Evolutionary conservation across 2,888 invertebrate species (phyloP), one percentile per base, ranked within the genome.

Genomic region (Nymphalis urticae): DNA sequence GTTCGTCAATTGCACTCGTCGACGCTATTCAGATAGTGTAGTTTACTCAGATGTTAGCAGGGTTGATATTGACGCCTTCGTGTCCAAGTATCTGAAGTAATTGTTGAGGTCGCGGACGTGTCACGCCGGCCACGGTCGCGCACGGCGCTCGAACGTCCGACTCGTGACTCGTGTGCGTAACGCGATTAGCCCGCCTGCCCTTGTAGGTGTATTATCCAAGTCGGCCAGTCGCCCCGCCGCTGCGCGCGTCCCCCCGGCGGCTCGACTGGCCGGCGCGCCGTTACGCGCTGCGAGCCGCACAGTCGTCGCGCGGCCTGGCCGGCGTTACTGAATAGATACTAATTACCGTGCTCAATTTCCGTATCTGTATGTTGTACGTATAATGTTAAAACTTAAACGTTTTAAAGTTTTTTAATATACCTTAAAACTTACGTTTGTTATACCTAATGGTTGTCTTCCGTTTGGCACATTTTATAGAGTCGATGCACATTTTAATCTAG

Each of bases 381-480:
- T 88, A 89, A 88, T 87, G 86, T 91, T 88, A 83, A 87, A 84
- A 80, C 75, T 72, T 85, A 82, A 86, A 87, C 84, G 84, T 88
- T 90, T 89, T 86, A 83, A 80, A 85, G 85, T 85, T 81, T 83
- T 86, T 75, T 81, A 86, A 75, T 77, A 70, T 75, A 77, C 70
- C 71, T 56, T 73, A 72, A 82, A 97, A 97, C 95, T 97, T 94
- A 95, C 97, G 93, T 97, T 97, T 94, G 95, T 97, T 93, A 97
- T 72, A 69, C 97, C 86, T 97, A 97, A 93, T 97, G 81, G 89
- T 90, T 86, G 93, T 93, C 93, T 93, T 93, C 93, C 93, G 93
- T 93, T 93, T 77, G 86, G 90, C 93, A 93, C 93, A 85, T 87
- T 89, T 87, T 85, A 85, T 87, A 88, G 84, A 83, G 81, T 87